Conservation (phyloP, 2,113 vertebrate genomes). For the Chaetorhynchus papuensis region DNA sequence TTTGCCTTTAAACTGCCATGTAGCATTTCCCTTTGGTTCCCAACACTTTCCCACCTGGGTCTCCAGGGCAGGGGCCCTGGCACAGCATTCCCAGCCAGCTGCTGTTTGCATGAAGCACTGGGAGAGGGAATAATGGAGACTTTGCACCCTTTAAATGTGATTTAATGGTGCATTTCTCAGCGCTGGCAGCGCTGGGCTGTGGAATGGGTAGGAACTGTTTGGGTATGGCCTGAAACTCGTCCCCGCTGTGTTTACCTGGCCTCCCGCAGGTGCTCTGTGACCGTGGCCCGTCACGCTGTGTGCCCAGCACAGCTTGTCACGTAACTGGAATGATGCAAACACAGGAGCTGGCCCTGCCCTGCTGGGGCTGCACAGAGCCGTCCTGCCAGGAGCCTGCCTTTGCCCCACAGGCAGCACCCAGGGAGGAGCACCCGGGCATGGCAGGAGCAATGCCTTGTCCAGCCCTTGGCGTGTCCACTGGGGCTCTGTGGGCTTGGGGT, state of each 20-base stretch:
- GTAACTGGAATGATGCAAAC: background rate
- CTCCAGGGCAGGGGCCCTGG: background rate
- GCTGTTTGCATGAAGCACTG: rapidly evolving
- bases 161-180: background rate
- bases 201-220: background rate
- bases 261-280: background rate
- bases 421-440: rapidly evolving
- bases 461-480: too few relatives aligned
- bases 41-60: background rate
- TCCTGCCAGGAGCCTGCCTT: background rate
- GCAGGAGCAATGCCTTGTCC: too few relatives aligned
- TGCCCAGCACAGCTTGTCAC: background rate
- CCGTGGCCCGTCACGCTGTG: background rate
- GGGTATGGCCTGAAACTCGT: background rate
- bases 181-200: background rate
- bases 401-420: background rate
- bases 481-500: background rate
- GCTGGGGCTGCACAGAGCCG: background rate
- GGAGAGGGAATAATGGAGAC: background rate
- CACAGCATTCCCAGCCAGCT: background rate
- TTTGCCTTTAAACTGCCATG: background rate
- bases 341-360: background rate
- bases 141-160: background rate
- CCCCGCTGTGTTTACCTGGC: background rate
- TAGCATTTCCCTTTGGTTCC: background rate